These are phyloP conservation scores for Malurus leucopterus DNA, from an alignment of 2,797 vertebrate species.

Conservation along the genomic window DNA sequence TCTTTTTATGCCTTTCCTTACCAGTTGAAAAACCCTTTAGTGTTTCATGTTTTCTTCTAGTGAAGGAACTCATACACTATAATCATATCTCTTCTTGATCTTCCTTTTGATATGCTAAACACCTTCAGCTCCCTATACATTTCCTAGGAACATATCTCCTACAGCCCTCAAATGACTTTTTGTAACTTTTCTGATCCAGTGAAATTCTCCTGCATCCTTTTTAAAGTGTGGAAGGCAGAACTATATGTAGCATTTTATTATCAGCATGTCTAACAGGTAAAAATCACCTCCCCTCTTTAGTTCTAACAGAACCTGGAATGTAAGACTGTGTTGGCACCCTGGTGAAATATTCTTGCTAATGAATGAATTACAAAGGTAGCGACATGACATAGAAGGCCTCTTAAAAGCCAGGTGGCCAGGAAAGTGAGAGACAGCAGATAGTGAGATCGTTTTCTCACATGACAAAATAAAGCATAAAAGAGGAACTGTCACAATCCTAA, in stretches of 20 bases:
- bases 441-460: conserved; percentile 54
- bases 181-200: conserved; percentile 61
- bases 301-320: conserved; percentile 58
- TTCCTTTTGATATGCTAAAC: conserved; percentile 56
- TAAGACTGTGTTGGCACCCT: conserved; percentile 50
- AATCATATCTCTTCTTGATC: conserved; percentile 50
- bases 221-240: conserved; percentile 43
- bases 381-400: conserved; percentile 50
- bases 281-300: conserved; percentile 56
- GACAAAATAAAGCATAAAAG: conserved; percentile 63
- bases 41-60: conserved; percentile 16
- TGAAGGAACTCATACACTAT: conserved; percentile 30
- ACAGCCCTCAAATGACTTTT: conserved; percentile 59
- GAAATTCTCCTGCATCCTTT: conserved; percentile 52
- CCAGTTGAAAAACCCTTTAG: conserved; percentile 25
- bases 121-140: conserved; percentile 33
- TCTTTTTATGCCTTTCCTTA: conserved; percentile 45
- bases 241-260: conserved; percentile 55
- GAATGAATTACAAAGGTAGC: conserved; percentile 58
- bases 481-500: conserved; percentile 62
- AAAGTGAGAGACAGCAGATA: conserved; percentile 57
- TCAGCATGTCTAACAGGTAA: conserved; percentile 52
- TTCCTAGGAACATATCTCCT: conserved; percentile 39
- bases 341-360: conserved; percentile 63
- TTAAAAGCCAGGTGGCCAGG: conserved; percentile 59